Evolutionary conservation across 2,113 vertebrate species (phyloP), one percentile per base, ranked within the genome.

Genomic region (Vulpes ferrilata): DNA sequence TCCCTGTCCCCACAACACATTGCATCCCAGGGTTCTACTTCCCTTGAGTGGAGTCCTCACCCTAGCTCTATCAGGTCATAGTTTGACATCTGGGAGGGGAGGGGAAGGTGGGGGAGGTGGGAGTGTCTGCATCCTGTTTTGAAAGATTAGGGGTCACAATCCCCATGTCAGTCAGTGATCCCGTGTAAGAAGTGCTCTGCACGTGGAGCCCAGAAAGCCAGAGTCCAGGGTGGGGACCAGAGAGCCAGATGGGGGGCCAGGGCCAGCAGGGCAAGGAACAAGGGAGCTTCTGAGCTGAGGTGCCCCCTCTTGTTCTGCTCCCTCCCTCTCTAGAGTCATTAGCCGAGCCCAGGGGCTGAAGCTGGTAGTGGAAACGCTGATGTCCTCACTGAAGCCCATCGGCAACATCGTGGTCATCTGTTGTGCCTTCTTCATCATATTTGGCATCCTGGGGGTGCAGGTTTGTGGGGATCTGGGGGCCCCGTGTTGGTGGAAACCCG

Each of bases 351-450:
- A 99, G 23, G 99, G 99, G 43, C 99, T 99, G 98, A 99, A 99
- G 98, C 99, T 99, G 98, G 99, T 99, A 93, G 99, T 99, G 51
- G 99, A 99, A 98, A 99, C 99, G 0, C 98, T 99, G 93, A 99
- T 99, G 99, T 99, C 99, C 1, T 99, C 99, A 0, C 99, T 99
- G 96, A 99, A 99, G 98, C 99, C 99, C 95, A 99, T 99, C 15
- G 99, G 99, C 91, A 99, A 99, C 98, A 99, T 99, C 0, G 99
- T 99, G 98, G 99, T 99, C 98, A 99, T 99, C 98, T 99, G 99
- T 98, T 99, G 99, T 97, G 99, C 99, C 95, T 99, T 99, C 98
- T 99, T 99, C 99, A 99, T 99, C 97, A 99, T 99, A 98, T 99
- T 99, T 76, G 99, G 99, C 97, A 99, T 99, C 98, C 98, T 99